Percentiles rank a stretch among this genome's conserved stretches.
These are phyloP conservation scores for Spialia ferax DNA, from an alignment of 2,888 invertebrate genomes.

Conservation along the genomic window DNA sequence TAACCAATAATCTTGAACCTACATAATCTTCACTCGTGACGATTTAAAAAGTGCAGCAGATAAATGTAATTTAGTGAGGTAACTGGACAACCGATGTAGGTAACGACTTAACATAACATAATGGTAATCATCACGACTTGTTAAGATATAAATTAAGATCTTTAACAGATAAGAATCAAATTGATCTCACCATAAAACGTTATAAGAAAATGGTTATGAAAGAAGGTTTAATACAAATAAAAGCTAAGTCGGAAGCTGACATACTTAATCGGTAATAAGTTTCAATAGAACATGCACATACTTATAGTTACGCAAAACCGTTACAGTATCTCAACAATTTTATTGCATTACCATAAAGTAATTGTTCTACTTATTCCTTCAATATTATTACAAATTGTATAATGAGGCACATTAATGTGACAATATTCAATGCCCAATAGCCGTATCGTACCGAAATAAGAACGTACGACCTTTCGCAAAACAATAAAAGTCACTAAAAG, in stretches of 20 bases:
- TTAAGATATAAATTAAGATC: not conserved
- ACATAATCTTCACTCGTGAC: no score
- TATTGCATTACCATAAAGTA: slow-evolving; percentile 14
- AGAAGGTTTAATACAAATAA: not conserved
- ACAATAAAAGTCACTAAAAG: slow-evolving; percentile 40
- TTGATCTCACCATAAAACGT: no score
- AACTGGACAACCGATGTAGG: no score
- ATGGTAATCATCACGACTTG: no score
- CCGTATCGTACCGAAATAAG: slow-evolving; percentile 31
- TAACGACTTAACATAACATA: no score
- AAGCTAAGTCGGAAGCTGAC: not conserved
- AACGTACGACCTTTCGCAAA: slow-evolving; percentile 43
- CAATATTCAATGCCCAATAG: slow-evolving; percentile 15
- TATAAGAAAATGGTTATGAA: not conserved
- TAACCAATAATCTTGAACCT: no score
- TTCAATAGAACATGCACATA: not conserved
- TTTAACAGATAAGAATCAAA: not conserved
- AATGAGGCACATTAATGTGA: slow-evolving; percentile 22
- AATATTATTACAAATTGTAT: slow-evolving; percentile 8
- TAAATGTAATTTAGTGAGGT: no score
- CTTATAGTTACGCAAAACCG: slow-evolving; percentile 6
- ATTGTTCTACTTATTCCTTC: slow-evolving; percentile 5
- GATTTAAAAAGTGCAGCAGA: no score
- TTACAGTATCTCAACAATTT: not conserved
- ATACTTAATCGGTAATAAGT: not conserved